Evolutionary conservation across 2,888 invertebrate genomes (phyloP), one percentile per base, ranked within the genome.

Genomic region (Acronicta leporina): DNA sequence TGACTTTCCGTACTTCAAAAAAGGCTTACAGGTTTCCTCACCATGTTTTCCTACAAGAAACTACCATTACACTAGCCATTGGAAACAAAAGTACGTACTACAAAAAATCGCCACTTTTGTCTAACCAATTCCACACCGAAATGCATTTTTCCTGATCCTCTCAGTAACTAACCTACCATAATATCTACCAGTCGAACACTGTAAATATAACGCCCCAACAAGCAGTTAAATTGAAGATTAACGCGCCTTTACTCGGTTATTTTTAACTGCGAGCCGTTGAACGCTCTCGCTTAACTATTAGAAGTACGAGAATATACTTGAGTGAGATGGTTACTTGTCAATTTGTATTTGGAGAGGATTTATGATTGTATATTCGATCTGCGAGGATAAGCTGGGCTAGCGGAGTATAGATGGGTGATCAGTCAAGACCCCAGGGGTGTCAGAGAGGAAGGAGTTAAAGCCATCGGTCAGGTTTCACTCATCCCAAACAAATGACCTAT

Each of bases 211-310:
- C 20, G 13, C n/a, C 14, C 10, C 20, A 53, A 54, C 68, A 15
- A 50, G 48, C 46, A 44, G 46, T 58, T 53, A 55, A 68, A 50
- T 30, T 35, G 0, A 43, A 46, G 54, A 58, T 73, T 63, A 60
- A 64, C 40, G 10, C 33, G 41, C 49, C 50, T 56, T 27, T 54
- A 62, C 20, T 16, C n/a, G 27, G 33, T 73, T 68, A 73, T 68
- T 61, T 68, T 73, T 64, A 68, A 61, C 57, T 43, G 33, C n/a
- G 15, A 40, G 15, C 25, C 52, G 54, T 48, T 41, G 47, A 65
- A 61, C 50, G 25, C 10, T 44, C 20, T 8, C 14, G 14, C 33
- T 45, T 47, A 49, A 40, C 43, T 43, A 15, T 61, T 46, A 27
- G 5, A 38, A 38, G 38, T 38, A 33, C 44, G 16, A 25, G 51